Evolutionary conservation across 2,797 vertebrate species (phyloP).

Genomic region (Nasua narica): DNA sequence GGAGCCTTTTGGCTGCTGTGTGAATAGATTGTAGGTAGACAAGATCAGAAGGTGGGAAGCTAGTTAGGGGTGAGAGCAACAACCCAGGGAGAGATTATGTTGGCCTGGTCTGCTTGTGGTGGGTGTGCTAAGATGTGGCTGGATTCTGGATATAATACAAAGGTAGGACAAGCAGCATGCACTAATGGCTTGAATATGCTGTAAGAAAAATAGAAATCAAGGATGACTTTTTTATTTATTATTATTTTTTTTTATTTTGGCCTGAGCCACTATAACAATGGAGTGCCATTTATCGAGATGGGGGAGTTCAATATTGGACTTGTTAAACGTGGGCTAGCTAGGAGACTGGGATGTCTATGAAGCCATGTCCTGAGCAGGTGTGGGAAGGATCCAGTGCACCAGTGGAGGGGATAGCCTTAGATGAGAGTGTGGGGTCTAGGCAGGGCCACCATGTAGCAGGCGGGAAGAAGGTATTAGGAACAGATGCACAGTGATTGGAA

Average conservation of each 20-base stretch:
- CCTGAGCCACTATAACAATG: background rate
- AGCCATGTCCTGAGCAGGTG: background rate
- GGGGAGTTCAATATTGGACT: background rate
- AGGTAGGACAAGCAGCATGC: background rate
- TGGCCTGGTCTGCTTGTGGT: background rate
- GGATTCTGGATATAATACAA: background rate
- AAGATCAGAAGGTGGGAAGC: background rate
- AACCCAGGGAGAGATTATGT: background rate
- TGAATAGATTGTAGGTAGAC: background rate
- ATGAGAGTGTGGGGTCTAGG: rapidly evolving
- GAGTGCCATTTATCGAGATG: background rate
- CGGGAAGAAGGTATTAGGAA: background rate
- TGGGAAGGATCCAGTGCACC: background rate
- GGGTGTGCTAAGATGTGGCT: background rate
- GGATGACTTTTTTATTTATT: background rate
- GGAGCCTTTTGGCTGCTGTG: background rate
- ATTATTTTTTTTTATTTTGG: background rate
- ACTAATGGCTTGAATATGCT: background rate
- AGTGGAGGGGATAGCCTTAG: background rate
- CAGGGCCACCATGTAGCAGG: background rate
- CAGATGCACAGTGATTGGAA: background rate
- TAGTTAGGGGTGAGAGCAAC: background rate
- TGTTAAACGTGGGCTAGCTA: background rate
- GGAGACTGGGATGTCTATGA: background rate
- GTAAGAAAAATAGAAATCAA: background rate